These are phyloP conservation scores for Trypoxylus dichotomus DNA, from an alignment of 1,140 invertebrate genomes.

Conservation along the genomic window DNA sequence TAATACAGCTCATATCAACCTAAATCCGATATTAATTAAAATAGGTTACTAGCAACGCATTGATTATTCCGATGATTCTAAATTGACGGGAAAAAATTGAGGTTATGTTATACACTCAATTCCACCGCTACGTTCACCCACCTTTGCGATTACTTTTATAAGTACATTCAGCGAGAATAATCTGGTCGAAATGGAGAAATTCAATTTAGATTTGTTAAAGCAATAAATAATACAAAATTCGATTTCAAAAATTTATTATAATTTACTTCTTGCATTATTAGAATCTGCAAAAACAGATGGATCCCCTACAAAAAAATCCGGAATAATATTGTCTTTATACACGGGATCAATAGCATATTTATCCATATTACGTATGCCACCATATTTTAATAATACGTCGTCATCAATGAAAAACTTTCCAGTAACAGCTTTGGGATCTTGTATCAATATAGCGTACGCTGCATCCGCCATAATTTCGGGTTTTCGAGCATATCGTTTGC, in stretches of 20 bases:
- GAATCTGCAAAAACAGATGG: constrained; percentile 52
- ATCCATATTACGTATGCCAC: constrained; percentile 77
- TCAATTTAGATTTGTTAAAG: too few relatives aligned
- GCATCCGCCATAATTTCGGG: constrained; percentile 95
- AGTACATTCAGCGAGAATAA: too few relatives aligned
- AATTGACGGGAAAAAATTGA: neutral
- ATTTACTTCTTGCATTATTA: neutral
- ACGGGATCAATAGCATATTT: constrained; percentile 83
- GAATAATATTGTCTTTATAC: constrained; percentile 71
- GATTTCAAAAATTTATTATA: neutral
- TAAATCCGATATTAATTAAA: neutral
- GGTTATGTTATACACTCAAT: neutral
- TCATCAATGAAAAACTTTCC: constrained; percentile 97
- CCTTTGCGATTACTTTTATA: neutral
- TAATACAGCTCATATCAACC: neutral
- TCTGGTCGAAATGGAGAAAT: too few relatives aligned
- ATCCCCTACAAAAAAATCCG: constrained; percentile 86
- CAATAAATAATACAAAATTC: neutral
- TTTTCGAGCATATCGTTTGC: constrained; percentile 66
- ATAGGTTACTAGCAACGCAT: neutral
- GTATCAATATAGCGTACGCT: constrained; percentile 85
- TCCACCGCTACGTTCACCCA: neutral
- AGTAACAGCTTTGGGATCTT: constrained; percentile 75
- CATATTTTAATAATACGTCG: constrained; percentile 77
- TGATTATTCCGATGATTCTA: neutral